phyloP scores from a whole-genome alignment of 2,797 vertebrate species.

The Spea hammondii region DNA sequence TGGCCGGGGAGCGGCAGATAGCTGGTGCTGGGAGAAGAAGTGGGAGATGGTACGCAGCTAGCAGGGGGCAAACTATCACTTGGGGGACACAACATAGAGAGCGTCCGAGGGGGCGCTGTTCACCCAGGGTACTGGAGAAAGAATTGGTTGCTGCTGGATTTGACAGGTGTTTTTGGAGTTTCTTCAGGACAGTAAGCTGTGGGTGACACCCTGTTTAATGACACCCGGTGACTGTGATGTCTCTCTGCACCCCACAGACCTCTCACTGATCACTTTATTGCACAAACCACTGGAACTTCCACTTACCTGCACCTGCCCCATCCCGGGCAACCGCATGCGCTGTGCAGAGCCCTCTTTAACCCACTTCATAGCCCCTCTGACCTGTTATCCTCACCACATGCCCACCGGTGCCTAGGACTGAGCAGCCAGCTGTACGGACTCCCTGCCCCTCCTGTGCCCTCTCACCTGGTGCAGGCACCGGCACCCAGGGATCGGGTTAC shows the following conservation, averaged over 20 bases:
- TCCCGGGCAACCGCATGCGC: neutral
- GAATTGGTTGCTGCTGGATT: neutral
- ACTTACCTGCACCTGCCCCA: too few species aligned
- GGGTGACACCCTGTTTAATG: neutral
- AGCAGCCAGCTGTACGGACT: neutral
- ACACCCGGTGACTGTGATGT: neutral
- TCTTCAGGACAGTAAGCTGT: neutral
- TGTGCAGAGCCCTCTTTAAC: neutral
- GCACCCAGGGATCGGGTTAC: neutral
- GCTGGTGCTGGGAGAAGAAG: slow-evolving; percentile 1
- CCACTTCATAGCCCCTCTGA: neutral
- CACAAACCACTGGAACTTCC: too few species aligned
- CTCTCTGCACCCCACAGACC: neutral
- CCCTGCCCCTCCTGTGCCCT: too few species aligned
- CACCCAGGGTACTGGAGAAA: neutral
- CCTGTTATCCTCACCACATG: neutral
- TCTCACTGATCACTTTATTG: neutral
- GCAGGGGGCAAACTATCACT: neutral
- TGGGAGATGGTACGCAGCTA: neutral
- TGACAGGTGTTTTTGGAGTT: slow-evolving; percentile 13
- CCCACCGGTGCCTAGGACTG: neutral
- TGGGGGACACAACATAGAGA: neutral
- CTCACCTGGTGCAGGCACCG: neutral
- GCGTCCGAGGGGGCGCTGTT: neutral
- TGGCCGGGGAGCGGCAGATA: slow-evolving; percentile 45